Base-by-base conservation (phyloP, 2,113 vertebrate genomes). In the Lophochroa leadbeateri region DNA sequence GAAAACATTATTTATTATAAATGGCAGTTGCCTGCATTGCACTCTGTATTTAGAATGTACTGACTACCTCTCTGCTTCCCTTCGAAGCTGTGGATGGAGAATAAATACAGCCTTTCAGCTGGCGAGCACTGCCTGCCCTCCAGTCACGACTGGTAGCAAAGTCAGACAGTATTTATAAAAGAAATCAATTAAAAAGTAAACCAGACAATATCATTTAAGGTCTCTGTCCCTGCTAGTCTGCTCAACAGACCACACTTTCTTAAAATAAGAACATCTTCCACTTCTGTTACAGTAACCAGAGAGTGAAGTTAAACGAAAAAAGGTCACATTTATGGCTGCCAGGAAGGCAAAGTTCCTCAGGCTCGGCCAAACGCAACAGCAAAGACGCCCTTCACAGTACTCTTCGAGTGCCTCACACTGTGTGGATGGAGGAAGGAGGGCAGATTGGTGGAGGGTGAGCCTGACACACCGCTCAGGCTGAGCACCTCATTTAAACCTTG, bases 301-400 rank as follows among this genome's bases (percentile, higher is more conserved):
- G 72, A 87, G 77, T 0, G 0, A 92, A 89, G 83, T 46, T 43
- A 81, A 94, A 86, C 81, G 70, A 41, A 31, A 90, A 65, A 93
- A 79, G 86, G 88, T 94, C 95, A 94, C 91, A 67, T 85, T 87
- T 87, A 46, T 3, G n/a, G 61, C 96, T 94, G 96, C 95, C 96
- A 92, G 94, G 91, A 70, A 94, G 91, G 94, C 92, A 65, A 82
- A 91, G 74, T 53, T 96, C 96, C 91, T 84, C 92, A 96, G 94
- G 92, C 94, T 86, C 0, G 1, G 88, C 86, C 92, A 86, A 83
- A n/a, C 1, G 10, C 68, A 74, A 39, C 60, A 29, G 75, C 50
- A 37, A 15, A 52, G 67, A 43, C 0, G 7, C 33, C 82, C 86
- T 35, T 43, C 0, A 3, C 61, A 61, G 46, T 33, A 3, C 75